These are phyloP conservation scores for Philhelius pedissequus DNA, from an alignment of 2,888 invertebrate genomes.

Conservation along the genomic window DNA sequence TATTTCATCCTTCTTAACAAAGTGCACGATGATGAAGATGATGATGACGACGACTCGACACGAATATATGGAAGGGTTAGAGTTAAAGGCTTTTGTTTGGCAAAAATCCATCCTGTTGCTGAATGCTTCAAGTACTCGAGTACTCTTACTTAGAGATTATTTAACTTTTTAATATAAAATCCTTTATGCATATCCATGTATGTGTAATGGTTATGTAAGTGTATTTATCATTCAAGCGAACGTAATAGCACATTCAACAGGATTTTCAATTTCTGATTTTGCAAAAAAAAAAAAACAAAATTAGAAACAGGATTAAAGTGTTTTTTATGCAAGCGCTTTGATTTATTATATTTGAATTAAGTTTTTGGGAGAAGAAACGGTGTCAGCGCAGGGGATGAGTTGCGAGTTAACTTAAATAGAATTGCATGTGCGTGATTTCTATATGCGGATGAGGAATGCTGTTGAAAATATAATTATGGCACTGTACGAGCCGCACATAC, in stretches of 20 bases:
- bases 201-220: slow-evolving; percentile 4
- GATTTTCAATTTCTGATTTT: slow-evolving; percentile 45
- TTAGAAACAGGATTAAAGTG: slow-evolving; percentile 47
- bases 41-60: neutral
- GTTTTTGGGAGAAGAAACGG: neutral
- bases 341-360: slow-evolving; percentile 46
- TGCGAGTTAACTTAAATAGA: slow-evolving; percentile 15
- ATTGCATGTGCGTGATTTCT: slow-evolving; percentile 51
- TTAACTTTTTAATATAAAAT: slow-evolving; percentile 59
- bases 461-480: slow-evolving; percentile 49
- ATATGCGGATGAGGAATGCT: slow-evolving; percentile 34
- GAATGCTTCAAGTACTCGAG: slow-evolving; percentile 29
- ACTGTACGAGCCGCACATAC: neutral
- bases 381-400: neutral
- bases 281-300: neutral
- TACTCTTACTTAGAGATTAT: slow-evolving; percentile 56
- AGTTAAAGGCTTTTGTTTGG: slow-evolving; percentile 57
- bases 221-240: slow-evolving; percentile 41
- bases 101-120: slow-evolving; percentile 67
- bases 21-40: neutral
- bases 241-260: slow-evolving; percentile 62
- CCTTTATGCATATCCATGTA: slow-evolving; percentile 23
- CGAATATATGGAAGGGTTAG: neutral
- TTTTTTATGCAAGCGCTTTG: slow-evolving; percentile 50
- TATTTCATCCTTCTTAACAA: slow-evolving; percentile 59